phyloP scores from a whole-genome alignment of 2,113 vertebrate genomes.

The Hippopotamus amphibius region DNA sequence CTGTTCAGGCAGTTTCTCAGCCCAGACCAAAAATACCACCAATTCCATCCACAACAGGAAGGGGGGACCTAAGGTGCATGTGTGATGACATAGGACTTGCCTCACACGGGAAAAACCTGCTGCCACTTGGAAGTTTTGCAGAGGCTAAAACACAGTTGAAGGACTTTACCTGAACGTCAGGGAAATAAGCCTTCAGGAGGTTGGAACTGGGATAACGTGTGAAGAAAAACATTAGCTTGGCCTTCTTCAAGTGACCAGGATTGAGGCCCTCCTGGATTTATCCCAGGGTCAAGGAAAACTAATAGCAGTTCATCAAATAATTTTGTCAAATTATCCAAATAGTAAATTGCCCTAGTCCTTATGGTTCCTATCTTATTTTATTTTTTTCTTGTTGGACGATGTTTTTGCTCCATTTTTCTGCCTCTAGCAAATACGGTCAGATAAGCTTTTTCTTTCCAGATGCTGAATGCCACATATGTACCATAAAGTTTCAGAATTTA shows the following conservation, averaged over 20 bases:
- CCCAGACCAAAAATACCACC: not conserved
- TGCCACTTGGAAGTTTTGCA: not conserved
- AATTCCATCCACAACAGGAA: not conserved
- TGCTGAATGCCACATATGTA: not conserved
- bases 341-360: not conserved
- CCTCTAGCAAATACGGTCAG: slow-evolving; percentile 34
- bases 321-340: slow-evolving; percentile 1
- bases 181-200: slow-evolving; percentile 95
- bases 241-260: slow-evolving; percentile 96
- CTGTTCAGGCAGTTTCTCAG: not conserved
- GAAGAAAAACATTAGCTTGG: slow-evolving; percentile 99
- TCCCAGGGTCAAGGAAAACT: slow-evolving; percentile 90
- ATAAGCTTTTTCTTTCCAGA: not conserved
- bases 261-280: slow-evolving; percentile 95
- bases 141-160: not conserved
- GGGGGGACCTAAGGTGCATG: not conserved
- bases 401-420: slow-evolving; percentile 40
- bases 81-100: accelerated
- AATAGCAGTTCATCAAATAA: not conserved
- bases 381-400: not conserved
- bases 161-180: slow-evolving; percentile 94
- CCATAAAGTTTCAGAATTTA: not conserved
- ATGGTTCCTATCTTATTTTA: not conserved
- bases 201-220: slow-evolving; percentile 97
- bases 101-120: accelerated